These are phyloP conservation scores for Centropyge bicolor DNA, from an alignment of 2,797 vertebrate species.

Conservation along the genomic window DNA sequence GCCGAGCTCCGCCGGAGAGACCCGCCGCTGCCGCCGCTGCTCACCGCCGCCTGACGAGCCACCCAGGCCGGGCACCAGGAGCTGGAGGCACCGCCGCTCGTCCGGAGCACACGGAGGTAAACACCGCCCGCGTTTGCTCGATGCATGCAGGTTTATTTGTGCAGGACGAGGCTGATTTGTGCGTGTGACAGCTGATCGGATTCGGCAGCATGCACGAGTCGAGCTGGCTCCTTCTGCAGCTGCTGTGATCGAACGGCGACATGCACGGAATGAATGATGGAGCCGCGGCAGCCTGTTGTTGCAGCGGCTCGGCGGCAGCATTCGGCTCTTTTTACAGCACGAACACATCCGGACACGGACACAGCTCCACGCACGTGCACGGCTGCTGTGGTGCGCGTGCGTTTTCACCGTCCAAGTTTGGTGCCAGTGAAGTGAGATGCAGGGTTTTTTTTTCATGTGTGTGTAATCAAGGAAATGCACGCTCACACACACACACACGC, in stretches of 20 bases:
- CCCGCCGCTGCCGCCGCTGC: constrained; percentile 46
- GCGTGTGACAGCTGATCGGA: constrained; percentile 36
- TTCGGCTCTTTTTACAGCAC: neutral
- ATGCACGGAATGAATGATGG: constrained; percentile 44
- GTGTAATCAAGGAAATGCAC: constrained; percentile 58
- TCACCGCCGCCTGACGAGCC: constrained; percentile 58
- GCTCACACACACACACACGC: constrained; percentile 8
- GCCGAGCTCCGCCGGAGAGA: constrained; percentile 68
- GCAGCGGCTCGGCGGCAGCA: neutral
- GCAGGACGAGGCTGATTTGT: constrained; percentile 40
- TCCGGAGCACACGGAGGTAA: constrained; percentile 47
- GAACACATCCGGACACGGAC: neutral
- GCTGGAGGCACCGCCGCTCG: constrained; percentile 50
- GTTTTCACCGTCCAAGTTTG: constrained; percentile 22
- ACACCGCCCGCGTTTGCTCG: constrained; percentile 16
- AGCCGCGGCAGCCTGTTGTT: constrained; percentile 70
- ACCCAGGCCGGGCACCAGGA: constrained; percentile 62
- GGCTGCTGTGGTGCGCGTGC: too few species aligned
- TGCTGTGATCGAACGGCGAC: constrained; percentile 21
- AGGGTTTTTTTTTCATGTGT: constrained; percentile 42
- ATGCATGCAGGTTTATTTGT: neutral
- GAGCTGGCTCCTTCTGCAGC: neutral
- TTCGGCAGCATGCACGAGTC: constrained; percentile 30
- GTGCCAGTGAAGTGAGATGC: constrained; percentile 32
- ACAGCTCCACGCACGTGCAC: neutral